These are phyloP conservation scores for Rhinolophus sinicus DNA, from an alignment of 2,113 vertebrate genomes.

Conservation along the genomic window DNA sequence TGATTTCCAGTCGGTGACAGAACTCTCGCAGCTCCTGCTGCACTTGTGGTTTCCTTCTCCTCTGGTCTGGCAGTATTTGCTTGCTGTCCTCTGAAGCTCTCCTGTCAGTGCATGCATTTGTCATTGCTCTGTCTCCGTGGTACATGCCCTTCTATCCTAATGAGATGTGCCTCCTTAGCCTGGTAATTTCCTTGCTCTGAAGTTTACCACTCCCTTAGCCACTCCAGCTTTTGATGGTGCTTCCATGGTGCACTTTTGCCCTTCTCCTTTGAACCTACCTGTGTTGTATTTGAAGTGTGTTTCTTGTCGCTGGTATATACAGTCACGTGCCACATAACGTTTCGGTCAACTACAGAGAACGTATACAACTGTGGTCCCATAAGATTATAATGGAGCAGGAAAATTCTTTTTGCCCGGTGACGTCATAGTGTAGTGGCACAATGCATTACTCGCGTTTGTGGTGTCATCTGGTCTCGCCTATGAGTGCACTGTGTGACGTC, in stretches of 20 bases:
- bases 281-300: not conserved
- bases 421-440: too few species aligned
- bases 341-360: not conserved
- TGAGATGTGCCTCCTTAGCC: accelerated
- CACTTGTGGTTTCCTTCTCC: not conserved
- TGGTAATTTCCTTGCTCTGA: not conserved
- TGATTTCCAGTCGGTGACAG: too few species aligned
- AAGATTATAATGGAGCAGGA: too few species aligned
- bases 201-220: not conserved
- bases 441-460: not conserved
- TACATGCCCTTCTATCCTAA: not conserved
- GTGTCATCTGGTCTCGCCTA: not conserved
- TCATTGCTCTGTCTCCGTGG: not conserved
- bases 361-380: not conserved
- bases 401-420: not conserved
- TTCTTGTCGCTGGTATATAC: not conserved
- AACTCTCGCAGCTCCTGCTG: not conserved
- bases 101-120: not conserved
- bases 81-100: not conserved
- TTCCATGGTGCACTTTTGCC: not conserved
- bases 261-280: not conserved
- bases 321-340: not conserved
- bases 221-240: not conserved
- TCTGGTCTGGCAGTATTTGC: not conserved
- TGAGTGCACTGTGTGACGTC: not conserved